A percentile compares a stretch with the other conserved stretches of the same genome.
Evolutionary conservation across 2,113 vertebrate genomes (phyloP).

Genomic region (Typhlomys cinereus): DNA sequence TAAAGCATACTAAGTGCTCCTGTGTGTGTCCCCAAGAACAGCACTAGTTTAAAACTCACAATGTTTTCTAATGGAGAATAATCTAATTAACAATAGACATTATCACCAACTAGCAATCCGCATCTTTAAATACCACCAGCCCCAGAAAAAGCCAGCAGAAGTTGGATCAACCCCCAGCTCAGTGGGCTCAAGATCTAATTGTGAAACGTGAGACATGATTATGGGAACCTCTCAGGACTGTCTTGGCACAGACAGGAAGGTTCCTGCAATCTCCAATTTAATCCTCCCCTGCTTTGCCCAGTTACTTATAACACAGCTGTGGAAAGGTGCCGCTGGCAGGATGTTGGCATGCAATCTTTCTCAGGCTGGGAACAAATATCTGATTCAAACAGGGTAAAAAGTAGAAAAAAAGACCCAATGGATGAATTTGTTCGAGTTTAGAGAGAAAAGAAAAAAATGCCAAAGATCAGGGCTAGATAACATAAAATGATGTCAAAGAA

Average conservation of each 20-base stretch:
- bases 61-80: slow-evolving; percentile 48
- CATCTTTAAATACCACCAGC: slow-evolving; percentile 58
- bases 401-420: background rate
- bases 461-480: background rate
- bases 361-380: slow-evolving; percentile 66
- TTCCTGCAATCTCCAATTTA: slow-evolving; percentile 70
- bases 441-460: background rate
- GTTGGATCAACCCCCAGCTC: slow-evolving; percentile 54
- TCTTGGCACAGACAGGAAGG: slow-evolving; percentile 60
- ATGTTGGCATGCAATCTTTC: slow-evolving; percentile 68
- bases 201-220: slow-evolving; percentile 78
- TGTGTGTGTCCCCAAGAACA: background rate
- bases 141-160: slow-evolving; percentile 48
- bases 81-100: slow-evolving; percentile 62
- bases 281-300: slow-evolving; percentile 65
- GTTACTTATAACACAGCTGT: slow-evolving; percentile 76
- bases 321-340: slow-evolving; percentile 73
- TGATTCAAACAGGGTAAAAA: slow-evolving; percentile 54
- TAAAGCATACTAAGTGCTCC: too few relatives aligned
- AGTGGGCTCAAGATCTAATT: slow-evolving; percentile 69
- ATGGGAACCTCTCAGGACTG: slow-evolving; percentile 70
- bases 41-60: too few relatives aligned
- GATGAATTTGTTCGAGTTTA: slow-evolving; percentile 62
- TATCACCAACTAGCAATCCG: slow-evolving; percentile 58
- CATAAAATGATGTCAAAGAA: background rate